Evolutionary conservation across 1,140 invertebrate species (phyloP), one percentile per base, ranked within the genome.

Genomic region (Panagrolaimus sp.): DNA sequence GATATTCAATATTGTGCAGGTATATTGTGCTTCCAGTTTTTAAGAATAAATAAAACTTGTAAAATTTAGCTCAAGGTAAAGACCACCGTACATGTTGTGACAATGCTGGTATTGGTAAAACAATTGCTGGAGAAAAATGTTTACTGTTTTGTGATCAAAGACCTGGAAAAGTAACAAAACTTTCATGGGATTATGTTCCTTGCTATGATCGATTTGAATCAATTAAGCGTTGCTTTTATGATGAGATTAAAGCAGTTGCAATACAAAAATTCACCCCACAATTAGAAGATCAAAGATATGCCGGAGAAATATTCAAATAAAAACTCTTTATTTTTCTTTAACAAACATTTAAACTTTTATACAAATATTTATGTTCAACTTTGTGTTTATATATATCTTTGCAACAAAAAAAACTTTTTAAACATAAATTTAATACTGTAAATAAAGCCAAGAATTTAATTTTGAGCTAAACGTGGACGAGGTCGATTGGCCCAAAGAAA

Each of bases 41-140:
- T 63, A 1, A 2, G 2, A 7, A 64, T 46, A 31, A 25, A 65
- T 48, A 4, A 16, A n/a, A n/a, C n/a, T 48, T 46, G 64, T 4
- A 38, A 38, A 38, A 38, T 38, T 38, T 38, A 38, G 25, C 53
- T n/a, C 25, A 31, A 70, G 69, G 70, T 48, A 53, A 57, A 14
- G 63, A 72, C 23, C 73, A 74, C 51, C n/a, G 45, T 42, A 20
- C 38, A 9, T 74, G 73, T 48, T 74, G 73, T 63, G n/a, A 38
- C 4, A 69, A 48, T 13, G 74, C 78, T 57, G 75, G 48, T 42
- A 64, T 78, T 5, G 72, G 75, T 31, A 47, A 45, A n/a, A 76
- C 74, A 14, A 13, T 70, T 31, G 74, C 74, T 43, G 74, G 74
- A 8, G 67, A 78, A 38, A 79, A 79, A 44, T 76, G 74, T 67